These are phyloP conservation scores for Chironex yamaguchii DNA, from an alignment of 30 jellyfish, hydroid and myxozoan species.

Conservation along the genomic window DNA sequence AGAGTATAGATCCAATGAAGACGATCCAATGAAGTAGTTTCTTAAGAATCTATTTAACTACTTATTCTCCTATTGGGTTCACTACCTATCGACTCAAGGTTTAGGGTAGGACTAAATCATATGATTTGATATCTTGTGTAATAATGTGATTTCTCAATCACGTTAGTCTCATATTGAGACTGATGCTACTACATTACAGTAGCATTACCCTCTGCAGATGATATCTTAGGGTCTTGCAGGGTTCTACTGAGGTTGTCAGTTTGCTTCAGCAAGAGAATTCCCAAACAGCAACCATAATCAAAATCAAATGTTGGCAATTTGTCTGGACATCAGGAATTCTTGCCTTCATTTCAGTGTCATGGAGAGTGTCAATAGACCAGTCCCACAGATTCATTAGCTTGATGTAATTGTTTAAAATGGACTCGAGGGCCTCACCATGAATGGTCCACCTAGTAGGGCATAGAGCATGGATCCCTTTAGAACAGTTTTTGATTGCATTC, in stretches of 20 bases:
- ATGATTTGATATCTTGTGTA: too few species aligned
- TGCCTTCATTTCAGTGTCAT: slow-evolving; percentile 50
- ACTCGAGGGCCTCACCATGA: slow-evolving; percentile 66
- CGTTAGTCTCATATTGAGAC: too few species aligned
- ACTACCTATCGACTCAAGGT: too few species aligned
- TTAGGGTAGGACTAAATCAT: too few species aligned
- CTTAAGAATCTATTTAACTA: too few species aligned
- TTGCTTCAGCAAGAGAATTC: slow-evolving; percentile 46
- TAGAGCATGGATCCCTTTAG: slow-evolving; percentile 61
- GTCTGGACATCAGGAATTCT: slow-evolving; percentile 47
- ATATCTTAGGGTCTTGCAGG: slow-evolving; percentile 42
- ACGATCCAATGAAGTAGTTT: too few species aligned
- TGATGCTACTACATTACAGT: too few species aligned
- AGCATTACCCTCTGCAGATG: slow-evolving; percentile 59
- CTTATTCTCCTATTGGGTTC: too few species aligned
- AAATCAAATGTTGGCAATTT: slow-evolving; percentile 52
- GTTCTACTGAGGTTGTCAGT: slow-evolving; percentile 50
- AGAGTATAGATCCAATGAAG: too few species aligned
- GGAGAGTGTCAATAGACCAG: slow-evolving; percentile 28
- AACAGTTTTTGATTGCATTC: slow-evolving; percentile 50
- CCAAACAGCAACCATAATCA: slow-evolving; percentile 24
- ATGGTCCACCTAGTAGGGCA: slow-evolving; percentile 73
- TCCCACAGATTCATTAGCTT: slow-evolving; percentile 62
- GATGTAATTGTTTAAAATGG: slow-evolving; percentile 29
- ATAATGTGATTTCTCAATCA: too few species aligned